Percentiles rank a stretch among this genome's conserved stretches.
Evolutionary conservation across 2,113 vertebrate genomes (phyloP).

Genomic region (Carassius auratus): DNA sequence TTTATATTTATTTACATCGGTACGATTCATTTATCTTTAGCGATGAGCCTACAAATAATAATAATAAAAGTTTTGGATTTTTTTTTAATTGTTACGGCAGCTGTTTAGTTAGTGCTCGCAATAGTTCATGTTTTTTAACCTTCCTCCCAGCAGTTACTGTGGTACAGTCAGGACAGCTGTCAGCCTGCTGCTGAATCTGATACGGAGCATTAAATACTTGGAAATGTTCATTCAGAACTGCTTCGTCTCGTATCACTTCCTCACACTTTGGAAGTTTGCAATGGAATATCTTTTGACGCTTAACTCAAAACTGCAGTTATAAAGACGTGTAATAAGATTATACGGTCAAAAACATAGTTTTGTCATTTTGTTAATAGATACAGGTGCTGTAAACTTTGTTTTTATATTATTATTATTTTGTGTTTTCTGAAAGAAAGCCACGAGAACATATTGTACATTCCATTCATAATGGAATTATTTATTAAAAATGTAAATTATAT

Average conservation of each 20-base stretch:
- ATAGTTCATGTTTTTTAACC: too few species aligned
- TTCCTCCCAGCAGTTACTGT: too few species aligned
- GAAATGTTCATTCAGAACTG: background rate
- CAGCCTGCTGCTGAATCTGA: background rate
- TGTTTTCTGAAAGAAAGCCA: too few species aligned
- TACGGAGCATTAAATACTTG: background rate
- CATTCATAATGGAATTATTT: background rate
- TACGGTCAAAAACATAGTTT: background rate
- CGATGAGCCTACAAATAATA: background rate
- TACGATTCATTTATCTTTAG: fast-evolving
- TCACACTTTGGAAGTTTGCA: background rate
- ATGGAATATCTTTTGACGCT: too few species aligned
- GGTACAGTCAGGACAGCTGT: too few species aligned
- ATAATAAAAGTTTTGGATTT: background rate
- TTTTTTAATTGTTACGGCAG: background rate
- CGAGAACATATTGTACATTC: background rate
- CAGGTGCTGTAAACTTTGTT: background rate
- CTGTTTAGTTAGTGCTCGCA: background rate
- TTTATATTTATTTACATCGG: background rate
- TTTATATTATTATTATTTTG: background rate
- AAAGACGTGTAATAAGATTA: background rate
- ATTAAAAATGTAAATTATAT: too few species aligned
- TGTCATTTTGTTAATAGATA: background rate
- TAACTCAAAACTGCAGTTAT: background rate
- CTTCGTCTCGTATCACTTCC: background rate